Percentiles rank a stretch among this genome's conserved stretches.
phyloP scores from a whole-genome alignment of 2,888 invertebrate genomes.

The Spilosoma lubricipeda region DNA sequence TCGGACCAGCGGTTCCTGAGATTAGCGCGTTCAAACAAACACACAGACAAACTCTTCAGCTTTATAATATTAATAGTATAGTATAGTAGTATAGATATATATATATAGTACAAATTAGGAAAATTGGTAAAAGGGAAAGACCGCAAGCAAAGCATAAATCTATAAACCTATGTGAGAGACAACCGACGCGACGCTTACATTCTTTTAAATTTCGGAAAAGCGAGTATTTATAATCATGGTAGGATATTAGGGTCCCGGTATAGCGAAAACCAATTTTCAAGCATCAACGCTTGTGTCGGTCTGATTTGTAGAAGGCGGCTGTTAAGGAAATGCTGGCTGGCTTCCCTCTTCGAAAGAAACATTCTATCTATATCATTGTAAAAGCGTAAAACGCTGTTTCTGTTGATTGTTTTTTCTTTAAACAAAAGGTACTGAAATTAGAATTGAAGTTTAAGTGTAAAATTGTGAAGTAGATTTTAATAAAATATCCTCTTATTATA shows the following conservation, averaged over 20 bases:
- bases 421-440: background rate
- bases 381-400: background rate
- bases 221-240: background rate
- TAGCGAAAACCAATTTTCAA: conserved; percentile 3
- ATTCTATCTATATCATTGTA: background rate
- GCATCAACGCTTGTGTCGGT: conserved; percentile 4
- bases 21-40: too few relatives aligned
- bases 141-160: background rate
- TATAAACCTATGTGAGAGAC: background rate
- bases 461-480: too few relatives aligned
- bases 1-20: too few relatives aligned
- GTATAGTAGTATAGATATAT: too few relatives aligned
- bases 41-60: too few relatives aligned
- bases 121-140: background rate
- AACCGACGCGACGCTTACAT: background rate
- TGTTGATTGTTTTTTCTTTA: background rate
- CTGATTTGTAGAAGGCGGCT: background rate
- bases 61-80: too few relatives aligned
- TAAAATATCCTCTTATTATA: too few relatives aligned
- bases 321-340: background rate
- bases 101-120: too few relatives aligned
- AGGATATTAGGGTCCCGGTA: conserved; percentile 4
- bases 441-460: too few relatives aligned
- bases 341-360: background rate
- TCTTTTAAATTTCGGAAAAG: background rate